phyloP scores from a whole-genome alignment of 2,888 invertebrate species.

The Atherix ibis region DNA sequence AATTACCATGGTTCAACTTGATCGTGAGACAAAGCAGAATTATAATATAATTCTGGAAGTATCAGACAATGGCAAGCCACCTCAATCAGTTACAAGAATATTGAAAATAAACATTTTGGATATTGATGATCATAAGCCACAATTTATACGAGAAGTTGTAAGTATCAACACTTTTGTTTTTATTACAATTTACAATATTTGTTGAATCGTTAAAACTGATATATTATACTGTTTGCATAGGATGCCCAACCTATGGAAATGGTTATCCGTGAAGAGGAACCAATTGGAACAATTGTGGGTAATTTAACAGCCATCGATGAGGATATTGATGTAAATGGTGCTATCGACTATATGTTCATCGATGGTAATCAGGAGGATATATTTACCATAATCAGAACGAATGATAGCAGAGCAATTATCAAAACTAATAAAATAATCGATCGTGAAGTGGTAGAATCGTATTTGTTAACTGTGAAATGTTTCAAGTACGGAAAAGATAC shows the following conservation, averaged over 20 bases:
- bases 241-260: conserved; percentile 49
- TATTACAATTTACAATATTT: not conserved
- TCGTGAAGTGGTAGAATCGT: conserved; percentile 42
- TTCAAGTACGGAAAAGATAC: conserved; percentile 40
- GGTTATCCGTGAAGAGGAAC: conserved; percentile 48
- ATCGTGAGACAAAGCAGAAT: conserved; percentile 55
- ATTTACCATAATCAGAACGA: conserved; percentile 44
- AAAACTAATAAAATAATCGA: conserved; percentile 46
- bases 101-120: conserved; percentile 53
- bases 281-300: conserved; percentile 49
- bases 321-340: conserved; percentile 58
- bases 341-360: conserved; percentile 55
- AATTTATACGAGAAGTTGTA: conserved; percentile 50
- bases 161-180: conserved; percentile 18
- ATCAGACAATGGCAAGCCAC: conserved; percentile 59
- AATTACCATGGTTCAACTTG: conserved; percentile 48
- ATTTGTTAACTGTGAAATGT: conserved; percentile 52
- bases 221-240: too few relatives aligned
- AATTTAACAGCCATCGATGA: conserved; percentile 54
- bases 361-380: conserved; percentile 55
- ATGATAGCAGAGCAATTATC: conserved; percentile 47
- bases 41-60: conserved; percentile 68
- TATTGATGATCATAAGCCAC: conserved; percentile 64
- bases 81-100: conserved; percentile 56
- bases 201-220: too few relatives aligned